Conservation (phyloP, 1,140 invertebrate species). For the Elysia chlorotica region DNA sequence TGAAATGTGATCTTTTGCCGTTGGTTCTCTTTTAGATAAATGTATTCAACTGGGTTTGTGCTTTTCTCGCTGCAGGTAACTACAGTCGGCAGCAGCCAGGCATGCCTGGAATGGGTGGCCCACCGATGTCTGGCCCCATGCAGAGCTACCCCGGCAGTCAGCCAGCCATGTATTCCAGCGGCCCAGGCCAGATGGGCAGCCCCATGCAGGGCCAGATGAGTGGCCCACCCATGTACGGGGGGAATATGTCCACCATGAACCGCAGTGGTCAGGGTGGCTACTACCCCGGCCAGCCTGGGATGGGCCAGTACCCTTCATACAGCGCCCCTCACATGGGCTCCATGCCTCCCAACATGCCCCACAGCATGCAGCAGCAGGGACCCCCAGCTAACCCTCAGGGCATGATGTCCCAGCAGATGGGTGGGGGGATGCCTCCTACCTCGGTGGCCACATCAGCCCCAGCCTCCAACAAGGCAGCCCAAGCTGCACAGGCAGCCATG, state of each 20-base stretch:
- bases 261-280: constrained; percentile 39
- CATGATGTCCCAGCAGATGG: constrained; percentile 20
- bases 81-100: constrained; percentile 26
- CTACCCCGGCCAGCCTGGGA: constrained; percentile 22
- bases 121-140: constrained; percentile 18
- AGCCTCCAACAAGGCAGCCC: constrained; percentile 52
- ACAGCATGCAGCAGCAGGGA: not conserved
- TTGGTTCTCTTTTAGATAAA: too few relatives aligned
- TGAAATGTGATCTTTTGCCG: too few relatives aligned
- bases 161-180: constrained; percentile 47
- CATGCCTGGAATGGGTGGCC: constrained; percentile 20
- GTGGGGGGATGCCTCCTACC: too few relatives aligned
- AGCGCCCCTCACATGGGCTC: constrained; percentile 49
- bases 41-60: too few relatives aligned
- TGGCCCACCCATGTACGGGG: constrained; percentile 41
- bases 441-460: too few relatives aligned
- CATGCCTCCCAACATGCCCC: constrained; percentile 25
- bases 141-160: constrained; percentile 21
- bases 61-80: constrained; percentile 27
- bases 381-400: constrained; percentile 18
- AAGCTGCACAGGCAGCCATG: constrained; percentile 61
- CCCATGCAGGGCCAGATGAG: constrained; percentile 43
- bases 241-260: constrained; percentile 43
- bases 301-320: constrained; percentile 49
- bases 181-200: constrained; percentile 47